These are phyloP conservation scores for Aquatica leii DNA, from an alignment of 2,888 invertebrate genomes.

Conservation along the genomic window DNA sequence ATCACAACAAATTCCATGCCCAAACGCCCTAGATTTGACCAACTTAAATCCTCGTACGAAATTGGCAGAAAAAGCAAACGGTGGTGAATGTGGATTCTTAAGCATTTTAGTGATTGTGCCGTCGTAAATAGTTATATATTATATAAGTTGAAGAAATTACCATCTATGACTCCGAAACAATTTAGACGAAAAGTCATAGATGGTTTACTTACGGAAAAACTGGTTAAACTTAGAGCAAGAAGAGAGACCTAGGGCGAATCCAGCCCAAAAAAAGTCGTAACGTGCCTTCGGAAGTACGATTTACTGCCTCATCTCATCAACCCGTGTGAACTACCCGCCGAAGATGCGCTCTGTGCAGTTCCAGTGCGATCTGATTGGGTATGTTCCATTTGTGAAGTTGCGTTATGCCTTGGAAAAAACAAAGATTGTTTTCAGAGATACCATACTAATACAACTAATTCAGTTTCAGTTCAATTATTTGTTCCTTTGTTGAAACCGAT, in stretches of 20 bases:
- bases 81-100: conserved; percentile 5
- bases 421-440: conserved; percentile 15
- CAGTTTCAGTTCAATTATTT: not conserved
- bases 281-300: conserved; percentile 12
- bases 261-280: conserved; percentile 2
- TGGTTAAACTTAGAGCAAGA: conserved; percentile 1
- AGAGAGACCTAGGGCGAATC: not conserved
- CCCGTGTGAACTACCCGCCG: conserved; percentile 5
- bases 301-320: conserved; percentile 12
- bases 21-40: conserved; percentile 7
- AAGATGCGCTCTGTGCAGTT: conserved; percentile 13
- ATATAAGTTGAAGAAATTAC: conserved; percentile 11
- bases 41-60: conserved; percentile 10
- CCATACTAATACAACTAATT: not conserved
- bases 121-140: conserved; percentile 9
- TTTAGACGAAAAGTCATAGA: conserved; percentile 12
- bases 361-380: conserved; percentile 12
- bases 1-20: not conserved
- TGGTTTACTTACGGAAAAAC: conserved; percentile 16
- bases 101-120: conserved; percentile 5
- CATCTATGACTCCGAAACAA: not conserved
- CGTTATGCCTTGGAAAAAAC: conserved; percentile 9
- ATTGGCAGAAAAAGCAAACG: conserved; percentile 8
- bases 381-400: conserved; percentile 11
- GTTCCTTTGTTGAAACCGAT: too few species aligned